Evolutionary conservation across 2,113 vertebrate species (phyloP), one percentile per base, ranked within the genome.

Genomic region (Motacilla tschutschensis): DNA sequence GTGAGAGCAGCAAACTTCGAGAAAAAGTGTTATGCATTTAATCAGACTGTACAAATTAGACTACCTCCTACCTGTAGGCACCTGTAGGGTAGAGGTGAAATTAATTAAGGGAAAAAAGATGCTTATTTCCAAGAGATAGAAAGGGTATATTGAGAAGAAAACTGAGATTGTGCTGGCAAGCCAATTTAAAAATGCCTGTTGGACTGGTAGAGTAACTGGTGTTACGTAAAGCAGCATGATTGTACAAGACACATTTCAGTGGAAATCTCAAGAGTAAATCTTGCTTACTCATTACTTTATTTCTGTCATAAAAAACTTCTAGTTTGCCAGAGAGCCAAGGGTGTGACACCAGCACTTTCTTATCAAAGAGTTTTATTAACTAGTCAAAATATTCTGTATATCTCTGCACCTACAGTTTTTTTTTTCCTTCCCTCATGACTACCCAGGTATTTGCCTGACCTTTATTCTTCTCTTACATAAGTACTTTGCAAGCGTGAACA

Each of bases 401-500:
- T 60, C 48, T 54, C 46, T 5, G 0, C 28, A 55, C 48, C 62
- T 72, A n/a, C 4, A 0, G 7, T 51, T 82, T 81, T 17, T 43
- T 15, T 40, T 43, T 5, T 10, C 36, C 22, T 41, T 50, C 73
- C 60, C 36, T 55, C 44, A 28, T 2, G 4, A 66, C 41, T 73
- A 24, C 12, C 18, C 43, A 73, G 44, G 44, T 78, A 69, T n/a
- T 73, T 79, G 31, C 48, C 60, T 54, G 81, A 72, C 81, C 81
- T 93, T 92, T 89, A 55, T 58, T 87, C 77, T 62, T 60, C 55
- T 43, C 13, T 91, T 88, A 84, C 43, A 14, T 86, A 63, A 92
- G 31, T 17, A 35, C 65, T 76, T 63, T 85, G 75, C 53, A 90
- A 83, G 53, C 2, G 0, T 70, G 79, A 70, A 54, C 50, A n/a